Conservation (phyloP, 2,113 vertebrate species). For the Psilopsiagon aymara region DNA sequence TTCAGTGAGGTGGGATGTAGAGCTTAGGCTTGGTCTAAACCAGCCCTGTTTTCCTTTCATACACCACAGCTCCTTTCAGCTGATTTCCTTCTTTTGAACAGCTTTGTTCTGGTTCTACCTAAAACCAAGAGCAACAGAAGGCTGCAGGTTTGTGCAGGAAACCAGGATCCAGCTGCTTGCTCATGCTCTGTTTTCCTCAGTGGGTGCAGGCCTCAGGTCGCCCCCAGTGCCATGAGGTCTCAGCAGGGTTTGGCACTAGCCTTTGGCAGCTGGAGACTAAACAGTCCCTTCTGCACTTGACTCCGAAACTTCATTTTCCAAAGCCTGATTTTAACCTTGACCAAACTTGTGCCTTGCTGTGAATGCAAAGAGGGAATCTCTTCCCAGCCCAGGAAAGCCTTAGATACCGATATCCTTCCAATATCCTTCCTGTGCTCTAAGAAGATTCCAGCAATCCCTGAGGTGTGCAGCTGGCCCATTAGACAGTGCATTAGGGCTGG, state of each 20-base stretch:
- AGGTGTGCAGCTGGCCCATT: not conserved
- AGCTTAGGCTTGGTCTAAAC: not conserved
- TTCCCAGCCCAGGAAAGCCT: not conserved
- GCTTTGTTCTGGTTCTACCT: not conserved
- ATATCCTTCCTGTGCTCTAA: not conserved
- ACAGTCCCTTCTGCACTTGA: not conserved
- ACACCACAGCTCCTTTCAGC: not conserved
- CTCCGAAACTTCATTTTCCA: not conserved
- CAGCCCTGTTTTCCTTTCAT: fast-evolving
- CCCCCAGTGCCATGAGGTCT: fast-evolving
- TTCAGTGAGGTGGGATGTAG: fast-evolving
- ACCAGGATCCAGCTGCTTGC: not conserved
- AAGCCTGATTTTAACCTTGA: not conserved
- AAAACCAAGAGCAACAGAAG: fast-evolving
- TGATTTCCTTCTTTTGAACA: not conserved
- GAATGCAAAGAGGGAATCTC: fast-evolving
- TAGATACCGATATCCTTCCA: fast-evolving
- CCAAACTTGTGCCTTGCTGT: not conserved
- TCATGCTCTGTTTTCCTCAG: not conserved
- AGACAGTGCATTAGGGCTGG: not conserved
- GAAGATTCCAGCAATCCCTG: not conserved
- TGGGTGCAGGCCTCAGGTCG: not conserved
- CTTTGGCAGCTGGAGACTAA: not conserved
- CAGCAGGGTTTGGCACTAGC: not conserved
- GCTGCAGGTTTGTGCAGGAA: not conserved